Evolutionary conservation across 2,888 invertebrate species (phyloP).

Genomic region (Leucophenga maculata): DNA sequence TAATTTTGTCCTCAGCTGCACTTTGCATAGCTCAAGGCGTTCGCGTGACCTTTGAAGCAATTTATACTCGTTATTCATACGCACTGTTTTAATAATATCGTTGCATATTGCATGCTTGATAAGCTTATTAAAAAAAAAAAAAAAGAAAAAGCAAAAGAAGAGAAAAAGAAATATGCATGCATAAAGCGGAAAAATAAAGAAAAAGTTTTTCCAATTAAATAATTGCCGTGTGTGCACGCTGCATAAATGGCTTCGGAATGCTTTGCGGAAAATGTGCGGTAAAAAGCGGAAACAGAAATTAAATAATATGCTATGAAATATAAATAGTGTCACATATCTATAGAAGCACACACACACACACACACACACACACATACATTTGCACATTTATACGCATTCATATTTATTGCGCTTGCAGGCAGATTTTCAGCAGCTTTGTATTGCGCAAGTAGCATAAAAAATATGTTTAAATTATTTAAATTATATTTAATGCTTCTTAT

Average conservation of each 20-base stretch:
- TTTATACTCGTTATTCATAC: background rate
- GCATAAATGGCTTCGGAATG: too few species aligned
- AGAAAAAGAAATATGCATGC: background rate
- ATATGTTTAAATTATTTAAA: too few species aligned
- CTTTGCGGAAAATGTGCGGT: too few species aligned
- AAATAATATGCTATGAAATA: slow-evolving; percentile 17
- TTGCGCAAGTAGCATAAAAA: too few species aligned
- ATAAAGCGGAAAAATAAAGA: background rate
- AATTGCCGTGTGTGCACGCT: background rate
- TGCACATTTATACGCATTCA: too few species aligned
- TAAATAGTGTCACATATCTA: slow-evolving; percentile 2
- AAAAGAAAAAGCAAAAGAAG: background rate
- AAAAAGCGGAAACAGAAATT: slow-evolving; percentile 17
- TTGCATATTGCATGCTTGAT: background rate
- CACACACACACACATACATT: background rate
- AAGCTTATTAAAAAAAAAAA: slow-evolving; percentile 1
- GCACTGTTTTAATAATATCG: background rate
- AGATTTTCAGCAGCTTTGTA: too few species aligned
- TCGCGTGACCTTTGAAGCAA: slow-evolving; percentile 13
- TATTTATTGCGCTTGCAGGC: too few species aligned
- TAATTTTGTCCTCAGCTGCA: too few species aligned
- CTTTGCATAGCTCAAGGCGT: background rate
- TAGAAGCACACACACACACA: background rate
- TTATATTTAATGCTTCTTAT: too few species aligned
- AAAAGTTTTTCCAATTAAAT: slow-evolving; percentile 12